Evolutionary conservation across 1,140 invertebrate genomes (phyloP), one percentile per base, ranked within the genome.

Genomic region (Drosophila littoralis): DNA sequence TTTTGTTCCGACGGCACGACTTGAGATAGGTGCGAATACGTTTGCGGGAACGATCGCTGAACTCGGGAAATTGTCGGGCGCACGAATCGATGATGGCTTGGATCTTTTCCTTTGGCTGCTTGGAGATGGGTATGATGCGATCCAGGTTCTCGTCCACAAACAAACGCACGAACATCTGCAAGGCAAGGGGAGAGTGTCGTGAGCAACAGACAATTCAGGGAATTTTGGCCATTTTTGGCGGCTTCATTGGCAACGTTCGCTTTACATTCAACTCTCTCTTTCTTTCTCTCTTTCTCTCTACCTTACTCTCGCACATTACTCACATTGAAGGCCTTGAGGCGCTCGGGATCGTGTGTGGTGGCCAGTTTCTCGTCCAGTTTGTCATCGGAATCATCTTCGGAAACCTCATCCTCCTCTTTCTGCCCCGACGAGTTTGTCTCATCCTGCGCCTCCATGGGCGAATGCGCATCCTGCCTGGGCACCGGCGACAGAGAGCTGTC

Each of bases 101-200:
- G 74, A 99, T 98, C 94, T 99, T 99, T 92, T 99, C 98, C 92
- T 99, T 99, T 5, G 98, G 98, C 93, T 99, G 98, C 92, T 98
- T 98, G 33, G 97, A 98, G 88, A 99, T 99, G 55, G 98, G 98
- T 69, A 99, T 97, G 93, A 98, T 98, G 86, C 98, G 95, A 91
- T 99, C 98, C 77, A 99, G 93, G 92, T 99, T 99, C 94, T 99
- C 98, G 92, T 99, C 98, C 45, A 99, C 98, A 93, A 99, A 99
- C 58, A 99, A 94, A 35, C 98, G 95, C 38, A 99, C 98, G 93
- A 99, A 99, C 98, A 99, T 99, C 98, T 99, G 94, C 45, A 94
- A 94, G 69, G 57, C 35, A 70, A 28, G 51, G 13, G 40, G 7
- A 51, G n/a, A 48, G 13, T 1, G 17, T 35, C 8, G 46, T 69